Evolutionary conservation across 2,797 vertebrate species (phyloP).

Genomic region (Rhabdophis nuchalis): DNA sequence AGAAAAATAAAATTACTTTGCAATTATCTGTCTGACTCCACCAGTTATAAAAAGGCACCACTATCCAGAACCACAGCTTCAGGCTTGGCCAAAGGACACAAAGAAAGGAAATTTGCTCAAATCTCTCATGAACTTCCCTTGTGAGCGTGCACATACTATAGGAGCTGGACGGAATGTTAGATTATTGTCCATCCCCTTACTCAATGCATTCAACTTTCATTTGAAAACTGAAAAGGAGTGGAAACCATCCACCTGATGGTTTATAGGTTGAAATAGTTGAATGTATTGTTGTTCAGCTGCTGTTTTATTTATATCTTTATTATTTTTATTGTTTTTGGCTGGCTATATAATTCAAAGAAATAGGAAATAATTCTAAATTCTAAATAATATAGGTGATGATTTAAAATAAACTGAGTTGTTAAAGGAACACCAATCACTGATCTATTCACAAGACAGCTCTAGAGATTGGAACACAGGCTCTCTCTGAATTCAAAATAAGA

Average conservation of each 20-base stretch:
- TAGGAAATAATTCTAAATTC: neutral
- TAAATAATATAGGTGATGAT: neutral
- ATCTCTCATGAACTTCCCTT: neutral
- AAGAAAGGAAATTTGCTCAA: neutral
- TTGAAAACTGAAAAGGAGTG: neutral
- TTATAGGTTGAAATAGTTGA: neutral
- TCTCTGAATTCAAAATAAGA: neutral
- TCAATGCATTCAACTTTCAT: neutral
- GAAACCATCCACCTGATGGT: neutral
- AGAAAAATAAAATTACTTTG: neutral
- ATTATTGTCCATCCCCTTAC: neutral
- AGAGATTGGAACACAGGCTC: neutral
- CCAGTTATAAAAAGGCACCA: neutral
- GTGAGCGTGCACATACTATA: neutral
- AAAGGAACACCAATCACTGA: neutral
- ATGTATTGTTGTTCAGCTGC: neutral
- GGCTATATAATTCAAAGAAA: neutral
- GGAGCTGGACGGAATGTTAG: neutral
- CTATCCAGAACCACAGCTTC: neutral
- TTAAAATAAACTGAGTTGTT: neutral
- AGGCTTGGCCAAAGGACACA: neutral
- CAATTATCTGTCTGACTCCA: neutral
- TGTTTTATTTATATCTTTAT: neutral
- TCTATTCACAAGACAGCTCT: neutral
- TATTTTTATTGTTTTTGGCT: neutral